These are phyloP conservation scores for Thalassarche chlororhynchos DNA, from an alignment of 2,113 vertebrate species.

Conservation along the genomic window DNA sequence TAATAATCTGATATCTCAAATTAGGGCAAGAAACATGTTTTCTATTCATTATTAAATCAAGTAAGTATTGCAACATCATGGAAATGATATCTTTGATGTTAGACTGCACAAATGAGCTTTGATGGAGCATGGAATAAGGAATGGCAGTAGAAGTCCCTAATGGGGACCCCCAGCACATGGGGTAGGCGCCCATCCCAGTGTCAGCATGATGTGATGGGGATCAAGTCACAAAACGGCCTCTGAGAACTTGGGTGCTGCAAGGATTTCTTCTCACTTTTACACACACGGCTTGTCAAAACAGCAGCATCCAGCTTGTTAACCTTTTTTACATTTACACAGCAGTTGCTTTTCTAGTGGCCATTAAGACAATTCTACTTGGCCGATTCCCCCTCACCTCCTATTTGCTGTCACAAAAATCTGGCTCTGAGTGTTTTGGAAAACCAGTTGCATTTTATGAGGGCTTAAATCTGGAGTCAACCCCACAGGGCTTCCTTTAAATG, in stretches of 20 bases:
- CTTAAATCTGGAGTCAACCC: not conserved
- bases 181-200: not conserved
- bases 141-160: not conserved
- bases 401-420: not conserved
- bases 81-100: not conserved
- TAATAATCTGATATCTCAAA: not conserved
- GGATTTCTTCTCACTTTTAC: not conserved
- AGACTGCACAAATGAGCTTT: not conserved
- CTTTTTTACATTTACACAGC: not conserved
- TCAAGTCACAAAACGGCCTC: not conserved
- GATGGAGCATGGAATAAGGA: not conserved
- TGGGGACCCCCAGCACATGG: rapidly evolving
- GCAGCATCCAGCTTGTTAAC: not conserved
- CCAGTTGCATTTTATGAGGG: not conserved
- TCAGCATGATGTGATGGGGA: not conserved
- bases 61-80: not conserved
- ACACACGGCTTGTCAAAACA: not conserved
- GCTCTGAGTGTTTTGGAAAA: not conserved
- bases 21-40: not conserved
- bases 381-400: not conserved
- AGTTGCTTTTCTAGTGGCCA: not conserved
- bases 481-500: not conserved
- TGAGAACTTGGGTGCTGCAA: not conserved
- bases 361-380: not conserved
- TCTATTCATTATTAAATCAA: not conserved